These are phyloP conservation scores for Patiria miniata DNA, from an alignment of 35 echinoderm and acorn worm species.

Conservation along the genomic window DNA sequence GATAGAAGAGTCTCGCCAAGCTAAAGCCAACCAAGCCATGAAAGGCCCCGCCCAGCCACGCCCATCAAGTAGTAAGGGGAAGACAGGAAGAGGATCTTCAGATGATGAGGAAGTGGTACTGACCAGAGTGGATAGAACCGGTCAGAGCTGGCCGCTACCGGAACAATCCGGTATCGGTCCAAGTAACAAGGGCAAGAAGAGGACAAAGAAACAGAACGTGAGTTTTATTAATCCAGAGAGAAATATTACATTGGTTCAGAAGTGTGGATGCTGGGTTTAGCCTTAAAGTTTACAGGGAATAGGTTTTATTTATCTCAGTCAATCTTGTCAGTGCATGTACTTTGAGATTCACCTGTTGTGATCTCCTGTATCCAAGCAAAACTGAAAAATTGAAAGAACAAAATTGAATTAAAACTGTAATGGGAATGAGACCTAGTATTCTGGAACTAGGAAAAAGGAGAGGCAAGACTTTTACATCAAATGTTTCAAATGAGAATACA, in stretches of 20 bases:
- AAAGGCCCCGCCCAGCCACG: slow-evolving; percentile 23
- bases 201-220: slow-evolving; percentile 47
- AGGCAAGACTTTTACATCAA: too few species aligned
- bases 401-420: too few species aligned
- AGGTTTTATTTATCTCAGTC: neutral
- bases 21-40: slow-evolving; percentile 43
- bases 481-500: too few species aligned
- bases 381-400: too few species aligned
- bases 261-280: neutral
- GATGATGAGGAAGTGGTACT: slow-evolving; percentile 76
- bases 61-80: slow-evolving; percentile 30
- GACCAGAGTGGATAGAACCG: slow-evolving; percentile 82
- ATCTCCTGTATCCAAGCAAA: too few species aligned
- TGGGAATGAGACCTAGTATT: too few species aligned
- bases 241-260: neutral
- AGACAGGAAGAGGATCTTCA: neutral
- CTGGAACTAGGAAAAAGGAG: too few species aligned
- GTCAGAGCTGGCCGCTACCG: slow-evolving; percentile 90
- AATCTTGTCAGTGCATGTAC: neutral
- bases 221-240: neutral
- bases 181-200: slow-evolving; percentile 61
- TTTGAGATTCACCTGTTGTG: too few species aligned
- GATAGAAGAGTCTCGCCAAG: slow-evolving; percentile 74
- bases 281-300: too few species aligned
- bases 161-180: slow-evolving; percentile 34